phyloP scores from a whole-genome alignment of 2,797 vertebrate genomes.

The Ctenopoma kingsleyae region DNA sequence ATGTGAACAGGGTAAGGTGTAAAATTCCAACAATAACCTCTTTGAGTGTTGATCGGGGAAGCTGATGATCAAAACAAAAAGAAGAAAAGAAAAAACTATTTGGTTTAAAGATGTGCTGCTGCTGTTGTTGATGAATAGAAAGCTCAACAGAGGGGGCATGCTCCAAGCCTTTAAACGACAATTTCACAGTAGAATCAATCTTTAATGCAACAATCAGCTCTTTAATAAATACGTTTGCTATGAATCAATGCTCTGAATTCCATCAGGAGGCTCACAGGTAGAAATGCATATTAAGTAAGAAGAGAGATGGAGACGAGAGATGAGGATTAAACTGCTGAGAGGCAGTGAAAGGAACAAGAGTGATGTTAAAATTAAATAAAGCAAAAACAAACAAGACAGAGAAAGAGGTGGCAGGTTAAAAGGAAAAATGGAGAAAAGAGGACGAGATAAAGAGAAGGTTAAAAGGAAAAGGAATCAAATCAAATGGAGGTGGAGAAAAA shows the following conservation, averaged over 20 bases:
- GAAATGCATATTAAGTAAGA: neutral
- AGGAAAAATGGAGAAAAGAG: neutral
- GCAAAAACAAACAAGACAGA: neutral
- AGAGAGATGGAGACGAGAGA: neutral
- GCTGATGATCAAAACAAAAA: slow-evolving; percentile 25
- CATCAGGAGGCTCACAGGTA: slow-evolving; percentile 21
- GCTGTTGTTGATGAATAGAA: slow-evolving; percentile 1
- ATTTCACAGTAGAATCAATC: slow-evolving; percentile 53
- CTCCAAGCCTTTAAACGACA: slow-evolving; percentile 37
- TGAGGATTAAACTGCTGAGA: neutral
- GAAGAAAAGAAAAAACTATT: no score
- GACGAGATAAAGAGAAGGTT: no score
- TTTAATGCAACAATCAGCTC: slow-evolving; percentile 51
- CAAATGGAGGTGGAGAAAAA: neutral
- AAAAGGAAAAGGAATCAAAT: neutral
- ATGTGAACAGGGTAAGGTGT: no score
- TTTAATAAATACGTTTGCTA: slow-evolving; percentile 43
- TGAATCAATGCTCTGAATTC: slow-evolving; percentile 11
- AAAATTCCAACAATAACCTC: no score
- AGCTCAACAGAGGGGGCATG: neutral
- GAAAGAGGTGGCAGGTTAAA: neutral
- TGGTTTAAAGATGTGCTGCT: neutral
- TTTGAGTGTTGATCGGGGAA: slow-evolving; percentile 31
- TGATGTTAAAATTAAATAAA: neutral
- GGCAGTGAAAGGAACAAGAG: neutral